Percentiles rank a stretch among this genome's conserved stretches.
Evolutionary conservation across 2,113 vertebrate species (phyloP).

Genomic region (Thinocorus orbignyianus): DNA sequence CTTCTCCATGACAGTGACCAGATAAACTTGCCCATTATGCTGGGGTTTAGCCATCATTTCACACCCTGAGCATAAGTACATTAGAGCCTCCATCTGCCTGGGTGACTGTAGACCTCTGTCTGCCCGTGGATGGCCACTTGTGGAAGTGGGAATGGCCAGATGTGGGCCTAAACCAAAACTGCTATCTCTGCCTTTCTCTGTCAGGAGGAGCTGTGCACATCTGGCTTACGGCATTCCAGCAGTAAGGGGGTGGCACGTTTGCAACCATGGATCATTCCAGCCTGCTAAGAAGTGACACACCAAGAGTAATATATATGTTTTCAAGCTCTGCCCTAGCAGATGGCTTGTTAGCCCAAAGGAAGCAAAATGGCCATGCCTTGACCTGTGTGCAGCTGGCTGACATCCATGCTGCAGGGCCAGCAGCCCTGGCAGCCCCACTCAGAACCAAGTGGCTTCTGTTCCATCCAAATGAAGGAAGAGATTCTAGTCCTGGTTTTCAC

Average conservation of each 20-base stretch:
- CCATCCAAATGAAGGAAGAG: not conserved
- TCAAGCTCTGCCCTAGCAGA: not conserved
- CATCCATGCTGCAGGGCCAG: accelerated
- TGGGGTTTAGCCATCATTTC: not conserved
- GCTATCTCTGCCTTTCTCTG: not conserved
- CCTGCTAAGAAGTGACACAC: not conserved
- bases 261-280: not conserved
- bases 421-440: not conserved
- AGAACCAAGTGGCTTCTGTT: not conserved
- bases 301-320: accelerated
- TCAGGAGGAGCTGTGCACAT: not conserved
- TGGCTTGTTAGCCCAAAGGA: not conserved
- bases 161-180: not conserved
- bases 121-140: not conserved
- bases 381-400: not conserved
- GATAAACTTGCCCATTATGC: not conserved
- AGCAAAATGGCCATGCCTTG: accelerated
- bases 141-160: not conserved
- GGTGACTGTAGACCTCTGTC: not conserved
- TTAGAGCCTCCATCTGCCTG: not conserved
- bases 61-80: not conserved
- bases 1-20: not conserved
- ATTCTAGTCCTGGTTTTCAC: not conserved
- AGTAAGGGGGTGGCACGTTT: not conserved
- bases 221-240: not conserved